Base-by-base conservation (phyloP, 2,888 invertebrate species). In the Mesorhabditis spiculigera region DNA sequence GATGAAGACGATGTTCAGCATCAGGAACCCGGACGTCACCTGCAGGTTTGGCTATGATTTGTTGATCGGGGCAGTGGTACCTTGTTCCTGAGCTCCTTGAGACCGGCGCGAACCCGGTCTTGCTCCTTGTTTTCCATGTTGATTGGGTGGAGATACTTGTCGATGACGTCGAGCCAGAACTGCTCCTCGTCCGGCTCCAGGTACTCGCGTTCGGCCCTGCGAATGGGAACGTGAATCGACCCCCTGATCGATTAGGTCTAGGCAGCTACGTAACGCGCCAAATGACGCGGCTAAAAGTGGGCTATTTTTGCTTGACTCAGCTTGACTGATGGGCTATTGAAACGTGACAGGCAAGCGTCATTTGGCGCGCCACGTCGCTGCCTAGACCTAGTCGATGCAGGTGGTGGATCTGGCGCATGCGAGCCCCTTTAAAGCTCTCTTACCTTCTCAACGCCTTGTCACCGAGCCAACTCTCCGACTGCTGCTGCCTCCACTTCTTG, bases 1-100 rank as follows among this genome's bases (percentile, higher is more conserved):
- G 86, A 97, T 95, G 91, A 97, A 98, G 86, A 97, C 91, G 82
- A 96, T 94, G 90, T 98, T 98, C 88, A 94, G 89, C 95, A 98
- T 97, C 90, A 96, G 93, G 90, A 97, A 96, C 83, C 92, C 93
- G 89, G 95, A 95, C 77, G 94, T 94, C 80, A 81, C 75, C 81
- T 80, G 68, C 63, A 69, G 73, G 10, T 45, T 44, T n/a, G 5
- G 6, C 1, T 67, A 13, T 42, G 5, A 13, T 6, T 58, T 28
- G 3, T 10, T 58, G 42, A 68, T 67, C 70, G 10, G 62, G 6
- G 41, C 13, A 71, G 63, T 68, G 10, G 10, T 6, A 93, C 93
- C 85, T 93, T 92, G 89, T 96, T 94, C 87, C 96, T 91, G 85
- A 97, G 90, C 87, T 94, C 95, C 90, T 93, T 93, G 87, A 97